Conservation (phyloP, 2,797 vertebrate species). For the Astyanax mexicanus region DNA sequence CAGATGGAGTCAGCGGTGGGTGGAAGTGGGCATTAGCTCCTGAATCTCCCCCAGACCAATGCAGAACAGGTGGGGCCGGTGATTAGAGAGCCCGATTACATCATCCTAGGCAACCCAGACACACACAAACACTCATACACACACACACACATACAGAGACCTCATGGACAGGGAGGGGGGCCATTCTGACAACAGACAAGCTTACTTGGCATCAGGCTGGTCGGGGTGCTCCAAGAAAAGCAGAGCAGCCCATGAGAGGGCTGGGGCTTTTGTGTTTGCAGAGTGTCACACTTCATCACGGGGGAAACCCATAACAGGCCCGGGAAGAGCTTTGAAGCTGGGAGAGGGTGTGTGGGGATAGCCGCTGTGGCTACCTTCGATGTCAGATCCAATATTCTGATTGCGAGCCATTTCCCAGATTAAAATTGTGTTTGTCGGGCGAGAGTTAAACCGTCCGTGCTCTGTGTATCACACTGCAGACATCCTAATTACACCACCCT, state of each 20-base stretch:
- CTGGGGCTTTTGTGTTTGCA: slow-evolving; percentile 94
- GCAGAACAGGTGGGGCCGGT: slow-evolving; percentile 84
- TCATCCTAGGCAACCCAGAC: slow-evolving; percentile 77
- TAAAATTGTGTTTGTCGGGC: slow-evolving; percentile 84
- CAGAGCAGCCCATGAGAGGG: slow-evolving; percentile 88
- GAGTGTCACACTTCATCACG: slow-evolving; percentile 97
- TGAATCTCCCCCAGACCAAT: slow-evolving; percentile 28
- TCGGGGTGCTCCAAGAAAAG: slow-evolving; percentile 77
- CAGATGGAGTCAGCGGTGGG: slow-evolving; percentile 1
- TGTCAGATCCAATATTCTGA: slow-evolving; percentile 91
- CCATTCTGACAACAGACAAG: slow-evolving; percentile 92
- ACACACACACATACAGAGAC: slow-evolving; percentile 62
- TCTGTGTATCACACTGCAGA: slow-evolving; percentile 80
- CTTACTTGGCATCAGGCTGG: slow-evolving; percentile 90
- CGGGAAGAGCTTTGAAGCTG: slow-evolving; percentile 90
- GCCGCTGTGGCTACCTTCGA: slow-evolving; percentile 84
- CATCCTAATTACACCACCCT: slow-evolving; percentile 72
- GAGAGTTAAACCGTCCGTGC: slow-evolving; percentile 76
- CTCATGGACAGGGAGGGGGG: slow-evolving; percentile 85
- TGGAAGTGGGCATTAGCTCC: slow-evolving; percentile 47
- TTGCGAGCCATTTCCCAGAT: slow-evolving; percentile 85
- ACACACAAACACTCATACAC: slow-evolving; percentile 83
- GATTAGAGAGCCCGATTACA: slow-evolving; percentile 83
- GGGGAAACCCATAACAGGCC: slow-evolving; percentile 91
- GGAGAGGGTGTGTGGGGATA: slow-evolving; percentile 82